Evolutionary conservation across 92 coral and sea anemone species (phyloP).

Genomic region (Diadumene lineata): DNA sequence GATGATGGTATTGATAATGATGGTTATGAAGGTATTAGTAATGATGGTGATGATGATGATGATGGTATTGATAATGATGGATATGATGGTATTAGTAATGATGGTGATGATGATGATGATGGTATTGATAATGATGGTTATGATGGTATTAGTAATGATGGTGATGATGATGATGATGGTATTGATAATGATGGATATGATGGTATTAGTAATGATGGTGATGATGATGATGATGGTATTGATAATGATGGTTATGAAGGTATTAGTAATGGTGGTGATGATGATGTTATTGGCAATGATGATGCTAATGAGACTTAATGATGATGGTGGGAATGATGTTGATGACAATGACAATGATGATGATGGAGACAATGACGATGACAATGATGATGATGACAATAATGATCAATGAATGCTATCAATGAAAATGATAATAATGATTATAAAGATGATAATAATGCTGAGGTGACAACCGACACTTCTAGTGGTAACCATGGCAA

Average conservation of each 20-base stretch:
- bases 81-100: background rate
- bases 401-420: too few species aligned
- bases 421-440: too few species aligned
- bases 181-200: background rate
- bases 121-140: background rate
- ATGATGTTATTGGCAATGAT: background rate
- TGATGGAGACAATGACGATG: background rate
- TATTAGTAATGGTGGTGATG: background rate
- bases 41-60: background rate
- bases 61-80: background rate
- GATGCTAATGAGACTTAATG: background rate
- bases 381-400: background rate
- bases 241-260: slow-evolving; percentile 2
- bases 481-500: too few species aligned
- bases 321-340: background rate
- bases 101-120: slow-evolving; percentile 12
- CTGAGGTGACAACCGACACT: too few species aligned
- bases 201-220: slow-evolving; percentile 3
- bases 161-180: background rate
- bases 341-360: background rate
- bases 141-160: background rate
- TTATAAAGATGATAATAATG: too few species aligned
- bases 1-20: background rate
- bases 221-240: background rate
- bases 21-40: background rate